Evolutionary conservation across 1,140 invertebrate genomes (phyloP).

Genomic region (Matsumurasca onukii): DNA sequence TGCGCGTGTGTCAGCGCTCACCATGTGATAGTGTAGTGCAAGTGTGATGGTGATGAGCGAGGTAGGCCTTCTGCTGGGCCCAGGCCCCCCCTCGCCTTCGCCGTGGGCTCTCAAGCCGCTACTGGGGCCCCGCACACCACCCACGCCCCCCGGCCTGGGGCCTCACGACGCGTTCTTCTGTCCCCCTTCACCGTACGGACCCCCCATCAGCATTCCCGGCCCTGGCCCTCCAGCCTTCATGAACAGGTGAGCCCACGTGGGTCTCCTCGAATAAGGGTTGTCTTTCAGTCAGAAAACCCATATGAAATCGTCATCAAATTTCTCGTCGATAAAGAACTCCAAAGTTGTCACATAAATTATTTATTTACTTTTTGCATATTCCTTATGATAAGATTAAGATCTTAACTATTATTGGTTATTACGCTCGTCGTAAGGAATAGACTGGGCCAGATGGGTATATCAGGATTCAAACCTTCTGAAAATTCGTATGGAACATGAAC

Average conservation of each 20-base stretch:
- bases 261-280: not conserved
- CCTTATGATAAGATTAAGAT: too few relatives aligned
- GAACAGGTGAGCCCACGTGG: constrained; percentile 27
- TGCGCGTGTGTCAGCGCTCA: not conserved
- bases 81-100: not conserved
- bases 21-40: not conserved
- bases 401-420: too few relatives aligned
- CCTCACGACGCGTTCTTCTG: too few relatives aligned
- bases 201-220: constrained; percentile 57
- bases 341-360: too few relatives aligned
- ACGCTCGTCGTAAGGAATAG: too few relatives aligned
- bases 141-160: constrained; percentile 15
- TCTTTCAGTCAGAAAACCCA: not conserved
- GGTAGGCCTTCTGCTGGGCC: not conserved
- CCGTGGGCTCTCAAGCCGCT: not conserved
- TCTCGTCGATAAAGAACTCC: too few relatives aligned
- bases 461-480: too few relatives aligned
- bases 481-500: too few relatives aligned
- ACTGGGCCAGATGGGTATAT: too few relatives aligned
- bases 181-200: too few relatives aligned
- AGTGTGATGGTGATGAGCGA: not conserved
- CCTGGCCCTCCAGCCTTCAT: constrained; percentile 50
- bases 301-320: not conserved
- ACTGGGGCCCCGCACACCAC: not conserved
- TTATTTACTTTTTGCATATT: too few relatives aligned